These are phyloP conservation scores for Ochropacha duplaris DNA, from an alignment of 2,888 invertebrate genomes.

Conservation along the genomic window DNA sequence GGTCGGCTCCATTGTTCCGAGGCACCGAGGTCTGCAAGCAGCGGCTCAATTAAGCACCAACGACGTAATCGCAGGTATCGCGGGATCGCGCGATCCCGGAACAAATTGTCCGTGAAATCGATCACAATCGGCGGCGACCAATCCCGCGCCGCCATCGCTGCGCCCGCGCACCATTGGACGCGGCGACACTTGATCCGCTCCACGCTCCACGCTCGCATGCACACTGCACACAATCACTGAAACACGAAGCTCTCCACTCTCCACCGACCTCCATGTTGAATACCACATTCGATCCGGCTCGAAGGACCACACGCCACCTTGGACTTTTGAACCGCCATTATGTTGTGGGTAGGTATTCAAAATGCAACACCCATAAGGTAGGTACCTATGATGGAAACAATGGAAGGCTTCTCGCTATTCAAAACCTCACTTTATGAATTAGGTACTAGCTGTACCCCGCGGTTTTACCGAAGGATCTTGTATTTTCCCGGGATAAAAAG, in stretches of 20 bases:
- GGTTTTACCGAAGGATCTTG: no score
- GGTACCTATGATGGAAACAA: not conserved
- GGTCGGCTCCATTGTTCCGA: constrained; percentile 13
- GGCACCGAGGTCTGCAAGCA: not conserved
- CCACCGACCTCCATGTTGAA: constrained; percentile 40
- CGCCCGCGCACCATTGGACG: constrained; percentile 37
- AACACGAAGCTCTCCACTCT: constrained; percentile 51
- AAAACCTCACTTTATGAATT: not conserved
- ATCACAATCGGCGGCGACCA: constrained; percentile 37
- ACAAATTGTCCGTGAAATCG: constrained; percentile 69
- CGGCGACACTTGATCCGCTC: constrained; percentile 10
- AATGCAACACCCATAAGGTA: not conserved
- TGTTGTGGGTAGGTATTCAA: not conserved
- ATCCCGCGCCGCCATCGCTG: constrained; percentile 30
- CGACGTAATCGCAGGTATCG: constrained; percentile 40
- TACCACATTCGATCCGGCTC: constrained; percentile 47
- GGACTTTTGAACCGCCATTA: not conserved
- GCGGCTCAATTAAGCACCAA: constrained; percentile 51
- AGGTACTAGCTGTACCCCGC: no score
- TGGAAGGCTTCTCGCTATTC: not conserved
- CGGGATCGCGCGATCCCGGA: constrained; percentile 51
- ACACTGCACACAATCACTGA: constrained; percentile 62
- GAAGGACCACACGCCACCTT: constrained; percentile 22
- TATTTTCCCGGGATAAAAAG: no score
- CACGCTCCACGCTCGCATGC: constrained; percentile 13